phyloP scores from a whole-genome alignment of 1,140 invertebrate species.

The Atta texana region DNA sequence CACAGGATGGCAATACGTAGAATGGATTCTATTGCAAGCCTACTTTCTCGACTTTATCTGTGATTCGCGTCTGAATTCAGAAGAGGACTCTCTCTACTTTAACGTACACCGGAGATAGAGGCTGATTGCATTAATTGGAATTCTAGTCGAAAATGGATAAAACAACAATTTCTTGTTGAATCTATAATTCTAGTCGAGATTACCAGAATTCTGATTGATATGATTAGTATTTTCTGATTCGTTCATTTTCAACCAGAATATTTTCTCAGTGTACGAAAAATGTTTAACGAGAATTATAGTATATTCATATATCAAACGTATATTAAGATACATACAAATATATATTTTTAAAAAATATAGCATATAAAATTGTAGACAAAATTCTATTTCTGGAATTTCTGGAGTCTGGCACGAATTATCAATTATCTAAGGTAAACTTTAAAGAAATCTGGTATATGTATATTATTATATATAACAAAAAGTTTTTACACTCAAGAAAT shows the following conservation, averaged over 20 bases:
- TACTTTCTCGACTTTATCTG: neutral
- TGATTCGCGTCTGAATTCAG: neutral
- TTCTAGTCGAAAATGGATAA: too few species aligned
- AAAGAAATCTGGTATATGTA: neutral
- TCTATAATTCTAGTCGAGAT: too few species aligned
- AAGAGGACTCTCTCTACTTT: neutral
- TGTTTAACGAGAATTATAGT: neutral
- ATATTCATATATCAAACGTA: too few species aligned
- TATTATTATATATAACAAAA: neutral
- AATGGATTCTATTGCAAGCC: neutral
- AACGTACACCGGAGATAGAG: too few species aligned
- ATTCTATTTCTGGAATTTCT: neutral
- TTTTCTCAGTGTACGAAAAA: neutral
- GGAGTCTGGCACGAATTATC: neutral
- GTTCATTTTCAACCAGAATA: too few species aligned
- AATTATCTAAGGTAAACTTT: neutral
- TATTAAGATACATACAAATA: neutral
- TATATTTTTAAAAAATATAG: neutral
- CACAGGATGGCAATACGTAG: neutral
- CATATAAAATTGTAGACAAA: neutral
- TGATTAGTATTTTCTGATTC: too few species aligned
- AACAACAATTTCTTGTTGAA: too few species aligned
- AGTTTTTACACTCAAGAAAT: neutral
- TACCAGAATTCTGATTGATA: too few species aligned
- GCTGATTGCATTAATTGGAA: too few species aligned